Evolutionary conservation across 2,797 vertebrate species (phyloP).

Genomic region (Momotus momota): DNA sequence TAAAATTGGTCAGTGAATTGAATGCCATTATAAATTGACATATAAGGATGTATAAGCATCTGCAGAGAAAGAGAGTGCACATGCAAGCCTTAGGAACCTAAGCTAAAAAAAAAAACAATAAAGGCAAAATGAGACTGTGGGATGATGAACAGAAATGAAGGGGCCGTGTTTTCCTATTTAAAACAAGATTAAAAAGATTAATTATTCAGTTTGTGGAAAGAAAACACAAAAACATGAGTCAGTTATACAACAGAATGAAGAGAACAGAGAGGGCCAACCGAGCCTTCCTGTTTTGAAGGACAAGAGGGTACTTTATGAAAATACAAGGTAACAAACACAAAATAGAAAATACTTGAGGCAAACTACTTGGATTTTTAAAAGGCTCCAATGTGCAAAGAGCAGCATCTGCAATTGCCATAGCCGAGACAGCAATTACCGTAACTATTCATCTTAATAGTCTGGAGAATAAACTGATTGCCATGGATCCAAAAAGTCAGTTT

Average conservation of each 20-base stretch:
- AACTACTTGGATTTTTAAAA: background rate
- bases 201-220: background rate
- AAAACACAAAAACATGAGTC: background rate
- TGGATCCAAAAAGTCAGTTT: background rate
- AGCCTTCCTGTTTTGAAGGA: constrained; percentile 18
- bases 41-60: background rate
- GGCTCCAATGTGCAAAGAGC: background rate
- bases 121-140: background rate
- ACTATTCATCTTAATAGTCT: background rate
- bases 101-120: background rate
- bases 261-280: background rate
- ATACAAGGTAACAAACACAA: background rate
- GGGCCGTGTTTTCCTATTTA: background rate
- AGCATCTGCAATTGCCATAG: background rate
- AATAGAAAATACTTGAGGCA: background rate
- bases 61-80: background rate
- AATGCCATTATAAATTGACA: background rate
- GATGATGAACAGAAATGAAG: background rate
- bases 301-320: background rate
- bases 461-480: background rate
- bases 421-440: background rate
- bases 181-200: background rate
- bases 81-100: background rate
- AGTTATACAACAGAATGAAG: background rate
- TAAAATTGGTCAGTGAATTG: background rate